Base-by-base conservation (phyloP, 30 jellyfish, hydroid and myxozoan genomes). In the Pelagia noctiluca region DNA sequence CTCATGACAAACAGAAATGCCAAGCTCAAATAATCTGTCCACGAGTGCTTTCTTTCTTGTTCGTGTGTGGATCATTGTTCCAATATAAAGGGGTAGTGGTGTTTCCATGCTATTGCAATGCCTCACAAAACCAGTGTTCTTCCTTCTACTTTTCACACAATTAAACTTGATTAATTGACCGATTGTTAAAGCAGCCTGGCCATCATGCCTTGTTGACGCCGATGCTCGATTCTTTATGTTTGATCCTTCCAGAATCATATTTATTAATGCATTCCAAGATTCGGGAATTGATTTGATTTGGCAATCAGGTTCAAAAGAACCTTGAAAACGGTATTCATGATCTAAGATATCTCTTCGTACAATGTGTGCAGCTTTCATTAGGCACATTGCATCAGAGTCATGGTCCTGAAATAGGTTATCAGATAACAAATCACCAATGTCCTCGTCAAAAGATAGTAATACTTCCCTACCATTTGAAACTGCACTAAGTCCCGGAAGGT, bases 161-260 rank as follows among this genome's bases (percentile, higher is more conserved):
- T 79, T 79, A 16, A 42, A 57, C 33, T 18, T 50, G 53, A 81
- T 42, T 62, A 68, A 23, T 52, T 81, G 91, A 26, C 87, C 77
- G 64, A 81, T 81, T 38, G 86, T 81, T 61, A 81, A 49, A 26
- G 71, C 50, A 23, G 87, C 91, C 50, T 67, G 91, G 36, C 67
- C 33, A 22, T 31, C 23, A 0, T 78, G 42, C 76, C 48, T 63
- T 63, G 76, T 49, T 63, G 76, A n/a, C 10, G 76, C 76, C 19
- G n/a, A n/a, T n/a, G n/a, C n/a, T n/a, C n/a, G n/a, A n/a, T n/a
- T n/a, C n/a, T n/a, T n/a, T n/a, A n/a, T n/a, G n/a, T n/a, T n/a
- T n/a, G n/a, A n/a, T n/a, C n/a, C n/a, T n/a, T n/a, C n/a, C n/a
- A n/a, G n/a, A n/a, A n/a, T n/a, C n/a, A n/a, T n/a, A n/a, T n/a